Base-by-base conservation (phyloP, 1,140 invertebrate species). In the Goniozus legneri region DNA sequence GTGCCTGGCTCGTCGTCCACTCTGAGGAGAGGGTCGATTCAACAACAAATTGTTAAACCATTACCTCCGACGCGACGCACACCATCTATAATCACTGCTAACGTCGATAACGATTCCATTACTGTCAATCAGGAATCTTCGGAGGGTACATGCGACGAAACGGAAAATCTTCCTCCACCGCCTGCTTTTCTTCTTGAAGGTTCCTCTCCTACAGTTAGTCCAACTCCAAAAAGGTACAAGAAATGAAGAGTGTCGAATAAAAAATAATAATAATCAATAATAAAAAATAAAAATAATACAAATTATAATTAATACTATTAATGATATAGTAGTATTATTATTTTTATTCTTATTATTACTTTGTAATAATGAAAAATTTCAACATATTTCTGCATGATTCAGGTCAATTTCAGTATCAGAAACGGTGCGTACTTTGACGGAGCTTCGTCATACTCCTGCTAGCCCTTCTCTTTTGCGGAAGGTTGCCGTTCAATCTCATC, bases 1-100 rank as follows among this genome's bases (percentile, higher is more conserved):
- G 50, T 62, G 36, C 41, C 58, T 64, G 59, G 49, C 16, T 48
- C 58, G 12, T 44, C 44, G 2, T 43, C 60, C 2, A 60, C 58
- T n/a, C 58, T 78, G 34, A 79, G 82, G 16, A 73, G 80, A 55
- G 78, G 77, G 59, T 88, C 83, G 31, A 79, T 83, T 50, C 86
- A 84, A 56, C 73, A 71, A 75, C 73, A 49, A 75, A 82, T 33
- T 85, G 91, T 70, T 37, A 67, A 62, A 19, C 69, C 60, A 4
- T 86, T 88, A 21, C 91, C 91, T 22, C 91, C 92, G 2, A 87
- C 92, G 1, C 78, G 92, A 50, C 77, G 91, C 30, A 92, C 90
- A 8, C 91, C 91, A 0, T 91, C 89, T 27, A 89, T 92, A 35
- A 71, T 75, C 22, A 56, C 56, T 16, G 60, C 60, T 1, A 64